These are phyloP conservation scores for Heliconius charithonia DNA, from an alignment of 2,888 invertebrate species.

Conservation along the genomic window DNA sequence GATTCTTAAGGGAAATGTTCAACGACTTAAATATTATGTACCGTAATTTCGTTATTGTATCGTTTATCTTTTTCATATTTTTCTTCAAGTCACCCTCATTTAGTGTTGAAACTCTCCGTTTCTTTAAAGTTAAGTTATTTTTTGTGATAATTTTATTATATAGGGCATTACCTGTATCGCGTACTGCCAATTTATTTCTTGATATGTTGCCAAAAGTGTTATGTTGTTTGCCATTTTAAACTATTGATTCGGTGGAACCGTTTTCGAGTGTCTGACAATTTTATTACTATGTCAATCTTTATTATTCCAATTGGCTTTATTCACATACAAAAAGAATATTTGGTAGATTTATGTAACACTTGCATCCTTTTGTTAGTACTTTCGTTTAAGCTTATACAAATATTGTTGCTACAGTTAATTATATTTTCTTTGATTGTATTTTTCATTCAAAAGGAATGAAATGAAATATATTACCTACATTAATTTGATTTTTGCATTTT, in stretches of 20 bases:
- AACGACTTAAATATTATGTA: not conserved
- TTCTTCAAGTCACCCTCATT: not conserved
- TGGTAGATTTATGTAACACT: not conserved
- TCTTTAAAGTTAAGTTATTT: not conserved
- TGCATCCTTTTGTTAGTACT: not conserved
- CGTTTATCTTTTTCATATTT: not conserved
- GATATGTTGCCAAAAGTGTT: constrained; percentile 39
- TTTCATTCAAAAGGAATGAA: not conserved
- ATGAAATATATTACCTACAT: not conserved
- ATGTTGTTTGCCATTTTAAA: constrained; percentile 38
- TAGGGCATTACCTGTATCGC: constrained; percentile 32
- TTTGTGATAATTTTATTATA: not conserved
- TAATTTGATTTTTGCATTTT: not conserved
- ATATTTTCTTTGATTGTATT: not conserved
- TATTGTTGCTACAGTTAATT: not conserved
- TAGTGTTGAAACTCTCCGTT: not conserved
- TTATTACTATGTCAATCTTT: constrained; percentile 28
- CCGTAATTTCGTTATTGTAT: constrained; percentile 6
- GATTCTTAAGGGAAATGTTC: not conserved
- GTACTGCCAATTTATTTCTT: constrained; percentile 39
- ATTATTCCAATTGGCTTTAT: constrained; percentile 5
- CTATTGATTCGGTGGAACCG: constrained; percentile 34
- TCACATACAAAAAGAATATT: not conserved
- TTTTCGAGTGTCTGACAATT: constrained; percentile 23
- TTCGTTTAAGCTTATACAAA: not conserved